Conservation (phyloP, 2,797 vertebrate species). For the Danio jaintianensis region DNA sequence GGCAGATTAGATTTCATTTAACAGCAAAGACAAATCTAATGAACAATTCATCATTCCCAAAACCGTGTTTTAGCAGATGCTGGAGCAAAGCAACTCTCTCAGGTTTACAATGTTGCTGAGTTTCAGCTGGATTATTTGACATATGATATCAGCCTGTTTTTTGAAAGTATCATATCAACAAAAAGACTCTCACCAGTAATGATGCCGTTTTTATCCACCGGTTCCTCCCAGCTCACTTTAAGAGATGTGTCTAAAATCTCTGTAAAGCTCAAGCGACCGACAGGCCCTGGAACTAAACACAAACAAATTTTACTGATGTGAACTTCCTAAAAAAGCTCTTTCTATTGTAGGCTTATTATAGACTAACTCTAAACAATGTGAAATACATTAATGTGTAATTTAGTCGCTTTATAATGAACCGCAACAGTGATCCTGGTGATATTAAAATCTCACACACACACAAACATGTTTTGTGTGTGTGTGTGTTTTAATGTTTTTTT, state of each 20-base stretch:
- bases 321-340: neutral
- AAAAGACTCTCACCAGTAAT: conserved; percentile 82
- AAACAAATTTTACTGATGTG: conserved; percentile 11
- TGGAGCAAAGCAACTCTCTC: neutral
- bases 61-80: conserved; percentile 9
- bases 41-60: conserved; percentile 47
- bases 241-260: conserved; percentile 96
- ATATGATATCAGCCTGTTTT: neutral
- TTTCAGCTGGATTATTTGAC: too few relatives aligned
- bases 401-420: conserved; percentile 4
- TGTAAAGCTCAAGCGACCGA: conserved; percentile 91
- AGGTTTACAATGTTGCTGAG: neutral
- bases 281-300: conserved; percentile 86
- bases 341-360: neutral
- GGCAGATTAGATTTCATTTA: conserved; percentile 54
- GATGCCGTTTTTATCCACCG: conserved; percentile 91
- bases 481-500: neutral
- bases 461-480: too few relatives aligned
- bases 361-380: neutral
- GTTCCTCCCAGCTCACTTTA: conserved; percentile 95
- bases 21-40: conserved; percentile 48
- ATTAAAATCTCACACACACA: neutral
- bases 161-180: neutral
- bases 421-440: neutral
- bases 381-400: conserved; percentile 14